These are phyloP conservation scores for Pristionchus fissidentatus DNA, from an alignment of 2,888 invertebrate species.

Conservation along the genomic window DNA sequence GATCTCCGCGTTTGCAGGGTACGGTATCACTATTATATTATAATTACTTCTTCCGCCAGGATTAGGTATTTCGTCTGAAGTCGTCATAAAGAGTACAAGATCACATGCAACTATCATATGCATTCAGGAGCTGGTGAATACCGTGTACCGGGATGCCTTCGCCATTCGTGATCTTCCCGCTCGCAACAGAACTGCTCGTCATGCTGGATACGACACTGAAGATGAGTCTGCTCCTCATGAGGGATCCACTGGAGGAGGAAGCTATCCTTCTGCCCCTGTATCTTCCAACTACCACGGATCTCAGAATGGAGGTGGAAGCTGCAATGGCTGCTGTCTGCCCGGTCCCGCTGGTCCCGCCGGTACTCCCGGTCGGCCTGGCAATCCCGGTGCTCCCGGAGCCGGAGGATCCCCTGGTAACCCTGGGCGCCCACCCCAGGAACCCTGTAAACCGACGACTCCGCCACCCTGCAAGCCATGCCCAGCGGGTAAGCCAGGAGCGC, in stretches of 20 bases:
- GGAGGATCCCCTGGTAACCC: conserved; percentile 19
- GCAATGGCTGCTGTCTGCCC: conserved; percentile 26
- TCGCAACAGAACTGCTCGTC: conserved; percentile 45
- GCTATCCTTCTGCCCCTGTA: not conserved
- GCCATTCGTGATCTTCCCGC: not conserved
- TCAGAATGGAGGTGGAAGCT: not conserved
- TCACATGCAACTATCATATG: not conserved
- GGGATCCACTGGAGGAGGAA: not conserved
- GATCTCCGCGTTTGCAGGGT: conserved; percentile 39
- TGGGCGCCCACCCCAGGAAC: not conserved
- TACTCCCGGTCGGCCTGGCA: conserved; percentile 7
- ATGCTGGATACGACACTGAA: conserved; percentile 17
- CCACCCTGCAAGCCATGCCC: conserved; percentile 35
- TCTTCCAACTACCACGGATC: conserved; percentile 37
- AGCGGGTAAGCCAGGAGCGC: not conserved
- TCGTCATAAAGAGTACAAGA: not conserved
- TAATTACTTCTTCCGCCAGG: too few relatives aligned
- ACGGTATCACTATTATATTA: too few relatives aligned
- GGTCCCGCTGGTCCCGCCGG: conserved; percentile 38
- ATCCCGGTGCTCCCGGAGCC: conserved; percentile 37
- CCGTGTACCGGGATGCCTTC: conserved; percentile 30
- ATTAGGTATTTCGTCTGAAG: too few relatives aligned
- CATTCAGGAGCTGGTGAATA: conserved; percentile 10
- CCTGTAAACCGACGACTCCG: not conserved
- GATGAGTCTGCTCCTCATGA: not conserved